Base-by-base conservation (phyloP, 2,113 vertebrate species). In the Hypomesus transpacificus region DNA sequence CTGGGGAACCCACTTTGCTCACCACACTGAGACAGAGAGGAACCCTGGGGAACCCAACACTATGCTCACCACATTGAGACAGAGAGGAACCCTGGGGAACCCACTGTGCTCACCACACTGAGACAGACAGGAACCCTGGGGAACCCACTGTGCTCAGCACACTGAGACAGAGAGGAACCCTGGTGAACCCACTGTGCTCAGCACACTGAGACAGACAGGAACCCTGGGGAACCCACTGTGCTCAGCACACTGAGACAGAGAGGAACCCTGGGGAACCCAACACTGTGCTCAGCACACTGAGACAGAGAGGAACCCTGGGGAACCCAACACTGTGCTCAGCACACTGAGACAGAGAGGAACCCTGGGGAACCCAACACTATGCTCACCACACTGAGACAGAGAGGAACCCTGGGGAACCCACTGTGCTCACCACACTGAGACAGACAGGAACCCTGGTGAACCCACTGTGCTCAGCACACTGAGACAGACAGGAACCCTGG, bases 381-480 rank as follows among this genome's bases (percentile, higher is more conserved):
- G 18, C 17, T 56, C 1, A 14, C 22, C 20, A 26, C 69, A 98
- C 97, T 99, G 86, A 16, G 67, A 69, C 62, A 57, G 54, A 72
- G 57, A 60, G 54, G 24, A 75, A 14, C 73, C 22, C 16, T 1
- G 16, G 56, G 3, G 21, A 16, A 31, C n/a, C n/a, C n/a, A n/a
- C n/a, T n/a, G 3, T 39, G 31, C 14, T 64, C 9, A 18, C 11
- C 11, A 50, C 3, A 70, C 13, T 21, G 8, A 76, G 26, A 53
- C 65, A 68, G 18, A 61, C 31, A 56, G 31, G 18, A 34, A 26
- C 17, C 56, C 66, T 20, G 54, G 34, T 3, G 34, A 21, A 31
- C n/a, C n/a, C n/a, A n/a, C n/a, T n/a, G 46, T 22, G 18, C 17
- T 56, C 1, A 14, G 14, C 20, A 26, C 69, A 98, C 97, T 99